Conservation (phyloP, 2,797 vertebrate species). For the Eulemur albifrons region DNA sequence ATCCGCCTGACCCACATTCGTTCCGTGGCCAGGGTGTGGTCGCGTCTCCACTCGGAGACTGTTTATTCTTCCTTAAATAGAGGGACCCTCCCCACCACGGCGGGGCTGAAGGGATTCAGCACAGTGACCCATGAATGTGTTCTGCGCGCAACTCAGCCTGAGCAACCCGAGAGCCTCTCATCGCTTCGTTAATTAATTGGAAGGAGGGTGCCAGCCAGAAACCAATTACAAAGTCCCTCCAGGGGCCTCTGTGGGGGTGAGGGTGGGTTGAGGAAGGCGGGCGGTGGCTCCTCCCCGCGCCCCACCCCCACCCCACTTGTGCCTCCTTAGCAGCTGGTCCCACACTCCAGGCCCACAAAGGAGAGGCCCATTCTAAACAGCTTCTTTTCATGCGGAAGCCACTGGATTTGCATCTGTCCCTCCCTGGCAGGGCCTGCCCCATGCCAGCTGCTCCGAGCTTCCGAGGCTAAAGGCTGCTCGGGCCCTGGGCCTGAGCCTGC, state of each 20-base stretch:
- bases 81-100: not conserved
- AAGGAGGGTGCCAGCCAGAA: slow-evolving; percentile 62
- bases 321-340: slow-evolving; percentile 53
- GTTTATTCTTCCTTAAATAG: not conserved
- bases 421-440: slow-evolving; percentile 7
- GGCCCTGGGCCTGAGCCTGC: not conserved
- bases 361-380: slow-evolving; percentile 59
- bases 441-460: slow-evolving; percentile 54
- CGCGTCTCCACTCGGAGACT: not conserved
- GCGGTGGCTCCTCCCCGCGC: not conserved
- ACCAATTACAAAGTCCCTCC: slow-evolving; percentile 65
- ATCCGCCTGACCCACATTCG: not conserved
- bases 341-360: slow-evolving; percentile 70
- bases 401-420: slow-evolving; percentile 70
- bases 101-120: not conserved
- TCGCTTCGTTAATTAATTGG: slow-evolving; percentile 56
- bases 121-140: not conserved
- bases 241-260: not conserved
- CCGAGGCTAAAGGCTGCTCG: not conserved
- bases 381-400: slow-evolving; percentile 65
- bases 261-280: not conserved
- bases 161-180: not conserved
- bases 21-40: not conserved
- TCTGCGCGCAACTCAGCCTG: not conserved
- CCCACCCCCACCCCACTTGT: not conserved